Evolutionary conservation across 2,888 invertebrate genomes (phyloP).

Genomic region (Bombyx huttoni): DNA sequence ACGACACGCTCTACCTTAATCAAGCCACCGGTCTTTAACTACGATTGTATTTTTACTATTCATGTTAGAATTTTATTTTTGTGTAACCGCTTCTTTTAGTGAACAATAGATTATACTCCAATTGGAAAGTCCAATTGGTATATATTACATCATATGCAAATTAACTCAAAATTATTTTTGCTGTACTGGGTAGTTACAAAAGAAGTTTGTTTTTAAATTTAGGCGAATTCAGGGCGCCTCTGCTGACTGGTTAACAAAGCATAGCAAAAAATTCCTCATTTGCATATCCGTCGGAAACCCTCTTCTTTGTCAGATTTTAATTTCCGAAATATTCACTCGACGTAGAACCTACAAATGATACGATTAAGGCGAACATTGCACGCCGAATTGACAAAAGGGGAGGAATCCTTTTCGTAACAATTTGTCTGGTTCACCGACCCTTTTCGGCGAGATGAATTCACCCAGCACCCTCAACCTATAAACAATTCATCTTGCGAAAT

Average conservation of each 20-base stretch:
- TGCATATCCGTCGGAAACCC: slow-evolving; percentile 26
- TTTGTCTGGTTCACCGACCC: slow-evolving; percentile 54
- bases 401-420: slow-evolving; percentile 33
- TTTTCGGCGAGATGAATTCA: slow-evolving; percentile 30
- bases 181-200: no score
- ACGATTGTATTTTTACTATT: not conserved
- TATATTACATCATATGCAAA: no score
- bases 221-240: slow-evolving; percentile 20
- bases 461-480: slow-evolving; percentile 25
- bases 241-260: slow-evolving; percentile 19
- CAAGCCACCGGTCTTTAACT: slow-evolving; percentile 20
- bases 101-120: no score
- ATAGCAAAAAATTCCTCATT: slow-evolving; percentile 28
- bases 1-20: slow-evolving; percentile 26
- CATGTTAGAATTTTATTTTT: no score
- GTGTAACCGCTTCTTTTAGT: no score
- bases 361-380: slow-evolving; percentile 37
- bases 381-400: slow-evolving; percentile 36
- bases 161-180: no score
- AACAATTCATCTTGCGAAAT: slow-evolving; percentile 46
- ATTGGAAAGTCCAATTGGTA: no score
- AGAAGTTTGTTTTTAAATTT: not conserved
- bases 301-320: slow-evolving; percentile 29
- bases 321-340: slow-evolving; percentile 27
- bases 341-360: slow-evolving; percentile 44